These are phyloP conservation scores for Linyphia triangularis DNA, from an alignment of 2,888 invertebrate genomes.

Conservation along the genomic window DNA sequence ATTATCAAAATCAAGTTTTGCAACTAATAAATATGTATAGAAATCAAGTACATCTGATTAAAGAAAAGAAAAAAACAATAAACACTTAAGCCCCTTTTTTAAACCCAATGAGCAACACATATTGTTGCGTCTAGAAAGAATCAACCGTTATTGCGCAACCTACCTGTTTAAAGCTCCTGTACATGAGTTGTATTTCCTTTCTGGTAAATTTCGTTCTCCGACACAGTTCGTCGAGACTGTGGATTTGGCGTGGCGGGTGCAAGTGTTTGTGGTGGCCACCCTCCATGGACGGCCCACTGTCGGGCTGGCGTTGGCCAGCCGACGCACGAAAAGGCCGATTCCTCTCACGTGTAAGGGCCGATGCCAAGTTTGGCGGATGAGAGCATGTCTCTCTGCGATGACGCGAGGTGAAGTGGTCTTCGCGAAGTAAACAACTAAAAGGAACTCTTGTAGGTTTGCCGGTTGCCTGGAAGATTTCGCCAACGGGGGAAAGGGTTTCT, in stretches of 20 bases:
- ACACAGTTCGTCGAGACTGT: conserved; percentile 80
- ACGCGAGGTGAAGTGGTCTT: neutral
- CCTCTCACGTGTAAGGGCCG: neutral
- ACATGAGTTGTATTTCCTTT: conserved; percentile 81
- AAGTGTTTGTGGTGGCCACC: conserved; percentile 9
- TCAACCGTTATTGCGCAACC: neutral
- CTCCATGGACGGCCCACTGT: conserved; percentile 54
- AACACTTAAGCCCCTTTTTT: neutral
- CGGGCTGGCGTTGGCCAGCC: neutral
- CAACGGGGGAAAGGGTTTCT: neutral
- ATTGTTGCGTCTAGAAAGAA: neutral
- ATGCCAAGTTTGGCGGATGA: neutral
- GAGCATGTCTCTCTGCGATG: neutral
- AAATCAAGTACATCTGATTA: neutral
- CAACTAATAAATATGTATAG: neutral
- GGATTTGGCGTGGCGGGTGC: conserved; percentile 56
- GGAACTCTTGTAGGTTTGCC: neutral
- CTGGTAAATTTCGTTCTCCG: conserved; percentile 80
- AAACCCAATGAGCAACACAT: neutral
- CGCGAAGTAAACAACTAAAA: neutral
- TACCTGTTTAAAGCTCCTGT: conserved; percentile 81
- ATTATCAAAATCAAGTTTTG: neutral
- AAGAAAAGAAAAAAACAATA: neutral
- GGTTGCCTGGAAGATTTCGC: too few relatives aligned
- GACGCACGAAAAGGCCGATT: neutral